Percentiles rank a stretch among this genome's conserved stretches.
Evolutionary conservation across 2,888 invertebrate species (phyloP).

Genomic region (Thyatira batis): DNA sequence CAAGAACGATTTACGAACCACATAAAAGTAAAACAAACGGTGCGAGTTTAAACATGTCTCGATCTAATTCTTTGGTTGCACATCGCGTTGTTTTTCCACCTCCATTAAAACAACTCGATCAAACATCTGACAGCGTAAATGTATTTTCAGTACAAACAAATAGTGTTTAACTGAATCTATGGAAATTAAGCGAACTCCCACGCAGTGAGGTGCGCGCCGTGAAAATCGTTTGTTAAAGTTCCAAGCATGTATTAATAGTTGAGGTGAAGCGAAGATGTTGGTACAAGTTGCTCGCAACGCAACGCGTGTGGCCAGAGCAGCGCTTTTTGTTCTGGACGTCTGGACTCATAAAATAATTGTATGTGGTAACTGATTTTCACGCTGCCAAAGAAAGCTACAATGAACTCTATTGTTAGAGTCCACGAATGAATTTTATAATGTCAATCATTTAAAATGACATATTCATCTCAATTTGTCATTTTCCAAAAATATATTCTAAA

Average conservation of each 20-base stretch:
- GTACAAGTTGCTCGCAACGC: conserved; percentile 28
- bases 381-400: background rate
- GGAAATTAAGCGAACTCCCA: conserved; percentile 41
- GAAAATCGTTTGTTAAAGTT: conserved; percentile 65
- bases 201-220: conserved; percentile 38
- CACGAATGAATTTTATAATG: background rate
- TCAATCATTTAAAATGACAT: background rate
- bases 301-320: conserved; percentile 47
- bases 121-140: conserved; percentile 64
- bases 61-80: conserved; percentile 18
- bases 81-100: conserved; percentile 55
- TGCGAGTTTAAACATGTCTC: conserved; percentile 32
- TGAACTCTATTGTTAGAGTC: background rate
- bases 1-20: conserved; percentile 24
- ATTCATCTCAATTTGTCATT: background rate
- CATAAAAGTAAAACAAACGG: conserved; percentile 37
- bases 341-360: background rate
- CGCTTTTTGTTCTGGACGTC: conserved; percentile 22
- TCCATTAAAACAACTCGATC: conserved; percentile 61
- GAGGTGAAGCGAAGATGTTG: conserved; percentile 39
- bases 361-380: conserved; percentile 1
- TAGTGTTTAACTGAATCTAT: conserved; percentile 32
- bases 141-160: conserved; percentile 74
- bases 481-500: too few relatives aligned
- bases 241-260: conserved; percentile 51